A percentile compares a stretch with the other conserved stretches of the same genome.
Evolutionary conservation across 2,888 invertebrate genomes (phyloP).

Genomic region (Apamea crenata): DNA sequence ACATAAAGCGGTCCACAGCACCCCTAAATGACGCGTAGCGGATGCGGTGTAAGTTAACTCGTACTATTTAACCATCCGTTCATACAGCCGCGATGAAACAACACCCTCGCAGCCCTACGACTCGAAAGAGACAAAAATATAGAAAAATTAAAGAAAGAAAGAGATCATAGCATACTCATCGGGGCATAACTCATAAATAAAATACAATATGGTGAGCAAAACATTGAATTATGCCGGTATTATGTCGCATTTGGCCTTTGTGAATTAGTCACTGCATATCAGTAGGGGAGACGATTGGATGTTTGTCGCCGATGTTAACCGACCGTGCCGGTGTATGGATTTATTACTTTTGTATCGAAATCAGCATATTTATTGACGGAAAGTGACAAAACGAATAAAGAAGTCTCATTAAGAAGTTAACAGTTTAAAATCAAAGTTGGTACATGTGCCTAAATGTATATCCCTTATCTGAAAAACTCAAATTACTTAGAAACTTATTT

Average conservation of each 20-base stretch:
- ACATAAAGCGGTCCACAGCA: conserved; percentile 79
- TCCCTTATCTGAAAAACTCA: neutral
- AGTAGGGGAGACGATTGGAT: conserved; percentile 83
- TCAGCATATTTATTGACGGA: conserved; percentile 22
- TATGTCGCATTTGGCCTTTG: conserved; percentile 91
- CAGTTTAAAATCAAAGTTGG: neutral
- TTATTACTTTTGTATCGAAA: conserved; percentile 74
- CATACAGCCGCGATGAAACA: conserved; percentile 85
- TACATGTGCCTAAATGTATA: neutral
- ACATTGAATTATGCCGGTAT: conserved; percentile 91
- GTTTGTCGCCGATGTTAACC: conserved; percentile 82
- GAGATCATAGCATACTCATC: conserved; percentile 79
- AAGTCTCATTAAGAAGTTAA: neutral
- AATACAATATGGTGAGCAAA: conserved; percentile 91
- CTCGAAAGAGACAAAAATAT: conserved; percentile 77
- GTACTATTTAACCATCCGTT: conserved; percentile 90
- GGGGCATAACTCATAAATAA: conserved; percentile 90
- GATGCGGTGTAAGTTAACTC: conserved; percentile 90
- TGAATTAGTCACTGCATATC: conserved; percentile 86
- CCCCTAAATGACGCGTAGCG: conserved; percentile 88
- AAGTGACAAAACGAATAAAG: neutral
- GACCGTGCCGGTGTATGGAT: conserved; percentile 77
- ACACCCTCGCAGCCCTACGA: conserved; percentile 78
- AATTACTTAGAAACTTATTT: neutral
- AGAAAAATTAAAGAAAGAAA: conserved; percentile 67